Evolutionary conservation across 2,888 invertebrate genomes (phyloP).

Genomic region (Lypha dubia): DNA sequence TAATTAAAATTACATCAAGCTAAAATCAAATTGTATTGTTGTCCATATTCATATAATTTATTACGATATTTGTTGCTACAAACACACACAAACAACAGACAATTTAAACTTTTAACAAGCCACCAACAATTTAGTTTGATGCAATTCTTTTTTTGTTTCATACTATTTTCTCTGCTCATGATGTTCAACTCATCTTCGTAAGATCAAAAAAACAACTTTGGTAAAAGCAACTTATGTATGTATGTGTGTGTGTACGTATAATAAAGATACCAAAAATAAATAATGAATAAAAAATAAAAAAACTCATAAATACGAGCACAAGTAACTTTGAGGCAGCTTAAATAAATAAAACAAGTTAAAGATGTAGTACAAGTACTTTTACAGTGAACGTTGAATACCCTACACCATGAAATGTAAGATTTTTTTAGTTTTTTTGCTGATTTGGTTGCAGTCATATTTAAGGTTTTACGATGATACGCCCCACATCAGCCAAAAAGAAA

Average conservation of each 20-base stretch:
- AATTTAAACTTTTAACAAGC: slow-evolving; percentile 36
- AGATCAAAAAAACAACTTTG: slow-evolving; percentile 48
- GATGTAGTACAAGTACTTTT: background rate
- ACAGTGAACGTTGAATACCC: background rate
- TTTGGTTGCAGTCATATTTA: background rate
- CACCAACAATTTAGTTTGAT: slow-evolving; percentile 30
- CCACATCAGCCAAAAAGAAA: too few species aligned
- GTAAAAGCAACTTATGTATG: slow-evolving; percentile 25
- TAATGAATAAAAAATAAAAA: slow-evolving; percentile 25
- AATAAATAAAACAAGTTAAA: slow-evolving; percentile 10
- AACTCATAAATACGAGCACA: slow-evolving; percentile 12
- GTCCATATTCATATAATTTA: slow-evolving; percentile 32
- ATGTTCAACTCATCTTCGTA: slow-evolving; percentile 45
- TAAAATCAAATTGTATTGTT: slow-evolving; percentile 17
- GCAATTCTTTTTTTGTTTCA: slow-evolving; percentile 13
- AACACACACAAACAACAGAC: background rate
- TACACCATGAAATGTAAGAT: background rate
- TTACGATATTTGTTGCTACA: slow-evolving; percentile 16
- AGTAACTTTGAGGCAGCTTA: slow-evolving; percentile 25
- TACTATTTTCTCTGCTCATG: background rate
- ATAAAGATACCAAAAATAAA: slow-evolving; percentile 28
- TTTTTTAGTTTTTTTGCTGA: background rate
- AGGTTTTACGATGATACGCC: too few species aligned
- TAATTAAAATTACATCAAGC: slow-evolving; percentile 9
- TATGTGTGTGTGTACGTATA: too few species aligned